phyloP scores from a whole-genome alignment of 2,113 vertebrate genomes.

The Dicaeum eximium region DNA sequence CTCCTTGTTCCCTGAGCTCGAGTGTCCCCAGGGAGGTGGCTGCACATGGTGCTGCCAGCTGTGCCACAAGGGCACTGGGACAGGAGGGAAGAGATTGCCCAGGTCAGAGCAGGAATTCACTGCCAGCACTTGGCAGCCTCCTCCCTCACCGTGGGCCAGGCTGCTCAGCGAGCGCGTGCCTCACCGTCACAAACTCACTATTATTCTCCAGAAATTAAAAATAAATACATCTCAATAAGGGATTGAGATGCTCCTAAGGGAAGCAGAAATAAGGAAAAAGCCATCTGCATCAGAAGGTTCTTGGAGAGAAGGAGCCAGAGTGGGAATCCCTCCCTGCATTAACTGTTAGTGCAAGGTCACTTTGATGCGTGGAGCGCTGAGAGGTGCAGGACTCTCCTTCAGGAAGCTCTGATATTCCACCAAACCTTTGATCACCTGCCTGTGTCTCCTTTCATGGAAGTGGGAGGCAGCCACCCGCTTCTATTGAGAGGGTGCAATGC shows the following conservation, averaged over 20 bases:
- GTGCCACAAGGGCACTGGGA: background rate
- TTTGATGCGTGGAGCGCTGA: background rate
- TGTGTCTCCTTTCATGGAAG: background rate
- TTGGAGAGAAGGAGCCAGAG: background rate
- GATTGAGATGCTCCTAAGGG: background rate
- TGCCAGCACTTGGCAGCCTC: background rate
- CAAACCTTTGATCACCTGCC: background rate
- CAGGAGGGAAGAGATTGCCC: background rate
- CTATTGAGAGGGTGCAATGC: background rate
- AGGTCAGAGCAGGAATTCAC: background rate
- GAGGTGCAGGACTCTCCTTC: background rate
- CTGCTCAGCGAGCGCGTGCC: fast-evolving
- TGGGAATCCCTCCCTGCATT: background rate
- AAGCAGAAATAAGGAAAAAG: background rate
- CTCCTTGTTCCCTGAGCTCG: background rate
- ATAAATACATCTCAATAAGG: background rate
- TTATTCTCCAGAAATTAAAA: background rate
- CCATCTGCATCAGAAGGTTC: background rate
- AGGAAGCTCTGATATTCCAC: background rate
- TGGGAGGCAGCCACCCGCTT: background rate
- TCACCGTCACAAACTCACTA: fast-evolving
- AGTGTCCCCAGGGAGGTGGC: background rate
- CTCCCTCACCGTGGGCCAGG: fast-evolving
- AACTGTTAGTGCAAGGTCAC: background rate
- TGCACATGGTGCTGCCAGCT: too few relatives aligned